phyloP scores from a whole-genome alignment of 1,140 invertebrate genomes.

The Lordiphosa clarofinis region DNA sequence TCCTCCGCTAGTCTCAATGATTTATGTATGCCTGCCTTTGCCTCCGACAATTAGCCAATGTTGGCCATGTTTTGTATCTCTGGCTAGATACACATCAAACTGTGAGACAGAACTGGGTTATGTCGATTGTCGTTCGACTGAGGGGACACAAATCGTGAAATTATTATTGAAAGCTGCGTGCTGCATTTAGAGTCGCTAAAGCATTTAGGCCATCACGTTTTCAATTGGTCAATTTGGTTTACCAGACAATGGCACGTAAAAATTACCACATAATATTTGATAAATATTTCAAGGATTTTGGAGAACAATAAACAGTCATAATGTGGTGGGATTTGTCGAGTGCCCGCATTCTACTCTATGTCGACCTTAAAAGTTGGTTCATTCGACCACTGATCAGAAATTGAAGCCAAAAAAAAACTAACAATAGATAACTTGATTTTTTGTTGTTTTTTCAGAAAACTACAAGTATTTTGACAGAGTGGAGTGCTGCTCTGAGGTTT shows the following conservation, averaged over 20 bases:
- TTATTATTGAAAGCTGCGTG: conserved; percentile 18
- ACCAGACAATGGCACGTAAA: conserved; percentile 66
- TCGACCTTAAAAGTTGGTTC: conserved; percentile 27
- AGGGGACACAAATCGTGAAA: conserved; percentile 31
- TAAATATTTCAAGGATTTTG: conserved; percentile 51
- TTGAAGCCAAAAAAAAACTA: conserved; percentile 26
- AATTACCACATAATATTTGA: conserved; percentile 54
- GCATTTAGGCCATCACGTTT: conserved; percentile 69
- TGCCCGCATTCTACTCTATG: conserved; percentile 33
- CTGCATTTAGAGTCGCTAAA: conserved; percentile 6
- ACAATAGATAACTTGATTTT: conserved; percentile 47
- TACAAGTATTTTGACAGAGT: conserved; percentile 17
- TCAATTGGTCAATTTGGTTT: conserved; percentile 37
- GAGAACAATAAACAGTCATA: conserved; percentile 14
- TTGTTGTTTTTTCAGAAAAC: not conserved
- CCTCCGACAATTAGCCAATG: conserved; percentile 67
- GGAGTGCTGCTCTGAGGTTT: conserved; percentile 24
- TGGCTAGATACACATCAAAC: conserved; percentile 60
- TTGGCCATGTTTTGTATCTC: conserved; percentile 37
- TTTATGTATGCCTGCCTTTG: conserved; percentile 49
- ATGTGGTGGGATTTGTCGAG: conserved; percentile 12
- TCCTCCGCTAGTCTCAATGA: conserved; percentile 68
- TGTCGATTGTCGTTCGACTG: conserved; percentile 21
- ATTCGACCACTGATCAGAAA: conserved; percentile 30
- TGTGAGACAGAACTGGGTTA: conserved; percentile 63